These are phyloP conservation scores for Danio tinwini DNA, from an alignment of 2,797 vertebrate species.

Conservation along the genomic window DNA sequence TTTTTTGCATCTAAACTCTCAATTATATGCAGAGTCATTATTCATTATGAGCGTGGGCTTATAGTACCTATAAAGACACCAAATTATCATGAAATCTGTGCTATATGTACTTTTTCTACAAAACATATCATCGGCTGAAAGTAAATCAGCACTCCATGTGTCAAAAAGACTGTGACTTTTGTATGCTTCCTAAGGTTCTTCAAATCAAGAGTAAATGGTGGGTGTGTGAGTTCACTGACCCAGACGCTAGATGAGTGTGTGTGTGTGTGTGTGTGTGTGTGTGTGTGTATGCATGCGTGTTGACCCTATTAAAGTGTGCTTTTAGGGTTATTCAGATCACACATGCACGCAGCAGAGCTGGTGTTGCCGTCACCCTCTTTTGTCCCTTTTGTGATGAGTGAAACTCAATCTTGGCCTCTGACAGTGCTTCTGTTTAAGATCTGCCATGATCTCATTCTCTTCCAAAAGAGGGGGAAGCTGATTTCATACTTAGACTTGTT, in stretches of 20 bases:
- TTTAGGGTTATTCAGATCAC: constrained; percentile 21
- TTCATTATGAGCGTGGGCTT: no score
- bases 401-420: constrained; percentile 59
- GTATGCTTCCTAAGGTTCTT: neutral
- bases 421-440: constrained; percentile 46
- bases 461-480: constrained; percentile 27
- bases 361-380: constrained; percentile 46
- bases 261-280: constrained; percentile 14
- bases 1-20: no score
- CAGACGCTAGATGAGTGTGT: constrained; percentile 16
- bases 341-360: constrained; percentile 38
- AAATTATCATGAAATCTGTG: no score
- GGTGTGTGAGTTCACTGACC: constrained; percentile 23
- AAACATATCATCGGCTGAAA: neutral
- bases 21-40: no score
- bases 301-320: constrained; percentile 39
- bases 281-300: constrained; percentile 19
- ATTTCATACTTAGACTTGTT: constrained; percentile 34
- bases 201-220: neutral
- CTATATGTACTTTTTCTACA: neutral
- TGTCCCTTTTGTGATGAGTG: constrained; percentile 52
- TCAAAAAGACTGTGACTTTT: neutral
- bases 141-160: neutral
- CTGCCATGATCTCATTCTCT: constrained; percentile 55
- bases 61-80: no score